These are phyloP conservation scores for Delia radicum DNA, from an alignment of 1,140 invertebrate species.

Conservation along the genomic window DNA sequence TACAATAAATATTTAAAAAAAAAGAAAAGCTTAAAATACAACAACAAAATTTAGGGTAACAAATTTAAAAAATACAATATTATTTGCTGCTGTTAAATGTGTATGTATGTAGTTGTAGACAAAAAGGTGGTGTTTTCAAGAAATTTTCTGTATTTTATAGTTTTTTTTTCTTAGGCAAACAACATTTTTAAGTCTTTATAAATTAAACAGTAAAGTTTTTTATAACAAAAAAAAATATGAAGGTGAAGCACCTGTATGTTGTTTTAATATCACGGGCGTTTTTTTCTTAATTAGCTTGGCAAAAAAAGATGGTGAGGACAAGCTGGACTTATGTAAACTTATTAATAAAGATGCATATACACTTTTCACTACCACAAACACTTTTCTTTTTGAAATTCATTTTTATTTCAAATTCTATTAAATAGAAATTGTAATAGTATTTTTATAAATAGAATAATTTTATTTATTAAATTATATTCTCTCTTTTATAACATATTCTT, in stretches of 20 bases:
- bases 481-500: neutral
- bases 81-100: neutral
- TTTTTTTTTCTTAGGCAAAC: neutral
- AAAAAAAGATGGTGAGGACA: neutral
- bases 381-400: neutral
- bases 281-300: neutral
- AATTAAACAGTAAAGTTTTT: neutral
- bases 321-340: conserved; percentile 15
- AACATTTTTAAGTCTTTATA: neutral
- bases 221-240: neutral
- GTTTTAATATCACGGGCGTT: neutral
- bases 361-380: neutral
- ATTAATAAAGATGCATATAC: neutral
- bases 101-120: neutral
- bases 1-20: neutral
- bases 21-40: neutral
- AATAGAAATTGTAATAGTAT: neutral
- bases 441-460: neutral
- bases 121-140: neutral
- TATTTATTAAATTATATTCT: no score
- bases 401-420: neutral
- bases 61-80: conserved; percentile 1
- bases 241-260: conserved; percentile 1
- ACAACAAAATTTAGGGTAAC: neutral
- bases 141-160: neutral